Evolutionary conservation across 2,113 vertebrate species (phyloP).

Genomic region (Cyanoderma ruficeps): DNA sequence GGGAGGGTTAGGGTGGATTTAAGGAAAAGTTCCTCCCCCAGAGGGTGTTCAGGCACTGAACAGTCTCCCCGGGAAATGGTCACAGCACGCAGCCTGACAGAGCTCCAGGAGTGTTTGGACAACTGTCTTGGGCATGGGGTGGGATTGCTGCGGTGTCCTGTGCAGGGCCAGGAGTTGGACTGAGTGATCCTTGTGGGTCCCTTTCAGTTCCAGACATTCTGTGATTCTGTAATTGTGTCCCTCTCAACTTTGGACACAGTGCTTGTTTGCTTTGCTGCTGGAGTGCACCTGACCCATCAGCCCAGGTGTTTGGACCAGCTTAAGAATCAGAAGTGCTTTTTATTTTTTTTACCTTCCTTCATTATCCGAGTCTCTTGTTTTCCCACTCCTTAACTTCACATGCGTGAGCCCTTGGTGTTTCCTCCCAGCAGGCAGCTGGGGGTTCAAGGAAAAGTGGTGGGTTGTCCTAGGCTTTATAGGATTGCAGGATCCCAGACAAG

Average conservation of each 20-base stretch:
- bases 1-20: background rate
- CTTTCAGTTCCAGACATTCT: background rate
- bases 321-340: background rate
- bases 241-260: background rate
- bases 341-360: background rate
- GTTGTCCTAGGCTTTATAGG: background rate
- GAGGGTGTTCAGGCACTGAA: background rate
- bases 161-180: background rate
- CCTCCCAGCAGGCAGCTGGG: background rate
- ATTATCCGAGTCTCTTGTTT: background rate
- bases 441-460: background rate
- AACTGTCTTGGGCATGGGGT: background rate
- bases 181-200: background rate
- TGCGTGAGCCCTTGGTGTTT: accelerated
- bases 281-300: background rate
- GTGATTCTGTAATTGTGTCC: background rate
- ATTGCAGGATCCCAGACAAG: background rate
- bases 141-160: background rate
- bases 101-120: background rate
- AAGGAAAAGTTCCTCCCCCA: background rate
- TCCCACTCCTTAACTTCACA: background rate
- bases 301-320: background rate
- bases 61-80: background rate
- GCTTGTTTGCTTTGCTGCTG: background rate
- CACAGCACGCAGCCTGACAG: background rate